These are phyloP conservation scores for Phylloscopus collybita DNA, from an alignment of 2,797 vertebrate species.

Conservation along the genomic window DNA sequence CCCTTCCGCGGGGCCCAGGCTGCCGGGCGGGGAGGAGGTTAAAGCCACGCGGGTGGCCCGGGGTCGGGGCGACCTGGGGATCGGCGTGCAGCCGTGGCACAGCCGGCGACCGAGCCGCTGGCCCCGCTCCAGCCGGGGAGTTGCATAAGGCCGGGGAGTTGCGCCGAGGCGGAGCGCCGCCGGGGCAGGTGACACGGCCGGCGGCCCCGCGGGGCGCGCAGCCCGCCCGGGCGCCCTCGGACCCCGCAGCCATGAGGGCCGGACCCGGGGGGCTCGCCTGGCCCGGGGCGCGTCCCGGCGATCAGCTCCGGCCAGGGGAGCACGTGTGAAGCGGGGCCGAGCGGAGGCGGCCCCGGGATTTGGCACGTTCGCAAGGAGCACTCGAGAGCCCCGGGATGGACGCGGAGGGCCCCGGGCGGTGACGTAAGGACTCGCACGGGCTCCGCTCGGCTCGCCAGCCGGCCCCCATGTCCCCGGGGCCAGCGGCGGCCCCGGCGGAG, in stretches of 20 bases:
- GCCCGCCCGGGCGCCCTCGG: neutral
- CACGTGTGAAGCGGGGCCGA: slow-evolving; percentile 38
- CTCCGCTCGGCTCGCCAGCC: slow-evolving; percentile 40
- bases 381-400: slow-evolving; percentile 57
- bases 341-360: slow-evolving; percentile 48
- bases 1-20: neutral
- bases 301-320: neutral
- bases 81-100: neutral
- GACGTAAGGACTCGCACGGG: slow-evolving; percentile 44
- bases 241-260: neutral
- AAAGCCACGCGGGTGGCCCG: neutral
- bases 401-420: slow-evolving; percentile 45
- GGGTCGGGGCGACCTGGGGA: neutral
- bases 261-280: neutral
- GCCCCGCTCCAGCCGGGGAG: slow-evolving; percentile 11
- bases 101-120: neutral
- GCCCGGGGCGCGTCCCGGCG: neutral
- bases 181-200: slow-evolving; percentile 7
- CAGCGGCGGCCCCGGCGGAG: slow-evolving; percentile 51
- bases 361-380: slow-evolving; percentile 59
- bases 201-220: neutral
- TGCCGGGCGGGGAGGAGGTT: neutral
- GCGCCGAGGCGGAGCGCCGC: neutral
- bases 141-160: slow-evolving; percentile 24
- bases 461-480: slow-evolving; percentile 56